These are phyloP conservation scores for Octodon degus DNA, from an alignment of 2,113 vertebrate genomes.

Conservation along the genomic window DNA sequence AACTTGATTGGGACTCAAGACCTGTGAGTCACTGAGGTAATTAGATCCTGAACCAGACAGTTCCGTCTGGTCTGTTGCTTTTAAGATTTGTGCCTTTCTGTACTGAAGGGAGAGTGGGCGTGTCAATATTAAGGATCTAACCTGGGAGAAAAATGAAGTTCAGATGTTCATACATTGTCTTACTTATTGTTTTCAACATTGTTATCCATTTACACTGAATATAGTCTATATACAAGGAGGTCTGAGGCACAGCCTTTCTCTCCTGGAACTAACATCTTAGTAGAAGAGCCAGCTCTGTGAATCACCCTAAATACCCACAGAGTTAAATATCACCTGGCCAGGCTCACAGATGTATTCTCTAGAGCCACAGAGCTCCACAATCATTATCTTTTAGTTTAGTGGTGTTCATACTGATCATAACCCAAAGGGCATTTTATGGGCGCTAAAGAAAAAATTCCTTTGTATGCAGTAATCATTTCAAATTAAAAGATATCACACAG, in stretches of 20 bases:
- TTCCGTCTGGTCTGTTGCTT: background rate
- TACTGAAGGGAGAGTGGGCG: fast-evolving
- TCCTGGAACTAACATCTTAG: background rate
- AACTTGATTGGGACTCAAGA: conserved; percentile 6
- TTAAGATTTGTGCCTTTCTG: background rate
- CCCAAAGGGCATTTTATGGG: background rate
- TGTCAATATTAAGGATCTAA: background rate
- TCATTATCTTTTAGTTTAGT: conserved; percentile 56
- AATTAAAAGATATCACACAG: background rate
- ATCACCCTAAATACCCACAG: background rate
- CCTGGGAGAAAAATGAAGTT: background rate
- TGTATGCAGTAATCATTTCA: background rate
- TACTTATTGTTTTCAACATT: background rate
- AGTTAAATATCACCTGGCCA: background rate
- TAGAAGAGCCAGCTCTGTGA: background rate
- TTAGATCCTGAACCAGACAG: background rate
- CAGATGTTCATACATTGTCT: background rate
- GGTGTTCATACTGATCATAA: conserved; percentile 61
- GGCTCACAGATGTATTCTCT: background rate
- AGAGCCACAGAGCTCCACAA: background rate
- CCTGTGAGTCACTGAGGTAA: background rate
- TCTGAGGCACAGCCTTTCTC: background rate
- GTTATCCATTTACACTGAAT: background rate
- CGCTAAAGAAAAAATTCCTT: background rate
- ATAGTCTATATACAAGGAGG: background rate